Percentiles rank a stretch among this genome's conserved stretches.
These are phyloP conservation scores for Minunthozetes semirufus DNA, from an alignment of 2,888 invertebrate species.

Conservation along the genomic window DNA sequence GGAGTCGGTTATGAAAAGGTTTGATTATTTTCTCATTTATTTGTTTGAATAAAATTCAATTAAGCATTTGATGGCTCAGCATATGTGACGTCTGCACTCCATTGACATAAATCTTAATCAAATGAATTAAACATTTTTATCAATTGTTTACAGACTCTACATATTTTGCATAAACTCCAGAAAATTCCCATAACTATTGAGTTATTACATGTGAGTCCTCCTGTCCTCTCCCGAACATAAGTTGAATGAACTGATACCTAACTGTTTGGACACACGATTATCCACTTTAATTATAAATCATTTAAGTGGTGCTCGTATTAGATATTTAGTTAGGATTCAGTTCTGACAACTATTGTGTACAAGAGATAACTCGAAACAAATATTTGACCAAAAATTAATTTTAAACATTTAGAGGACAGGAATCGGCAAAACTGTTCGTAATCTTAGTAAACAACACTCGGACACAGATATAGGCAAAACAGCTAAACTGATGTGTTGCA, in stretches of 20 bases:
- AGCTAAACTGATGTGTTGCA: slow-evolving; percentile 27
- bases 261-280: too few species aligned
- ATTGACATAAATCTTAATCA: not conserved
- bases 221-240: not conserved
- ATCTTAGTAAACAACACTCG: slow-evolving; percentile 19
- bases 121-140: not conserved
- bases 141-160: slow-evolving; percentile 35
- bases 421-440: slow-evolving; percentile 34
- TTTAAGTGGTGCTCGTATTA: too few species aligned
- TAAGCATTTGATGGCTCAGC: not conserved
- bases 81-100: slow-evolving; percentile 14
- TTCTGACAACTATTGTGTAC: too few species aligned
- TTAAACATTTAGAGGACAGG: slow-evolving; percentile 18
- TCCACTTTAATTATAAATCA: too few species aligned
- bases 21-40: not conserved
- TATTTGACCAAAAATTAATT: not conserved
- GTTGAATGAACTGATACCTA: not conserved
- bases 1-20: slow-evolving; percentile 36
- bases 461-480: slow-evolving; percentile 34
- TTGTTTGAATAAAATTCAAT: not conserved
- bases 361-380: too few species aligned
- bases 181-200: slow-evolving; percentile 32
- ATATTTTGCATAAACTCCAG: slow-evolving; percentile 36
- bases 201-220: slow-evolving; percentile 21
- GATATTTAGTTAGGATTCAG: too few species aligned